Base-by-base conservation (phyloP, 2,113 vertebrate species). In the Holacanthus passer region DNA sequence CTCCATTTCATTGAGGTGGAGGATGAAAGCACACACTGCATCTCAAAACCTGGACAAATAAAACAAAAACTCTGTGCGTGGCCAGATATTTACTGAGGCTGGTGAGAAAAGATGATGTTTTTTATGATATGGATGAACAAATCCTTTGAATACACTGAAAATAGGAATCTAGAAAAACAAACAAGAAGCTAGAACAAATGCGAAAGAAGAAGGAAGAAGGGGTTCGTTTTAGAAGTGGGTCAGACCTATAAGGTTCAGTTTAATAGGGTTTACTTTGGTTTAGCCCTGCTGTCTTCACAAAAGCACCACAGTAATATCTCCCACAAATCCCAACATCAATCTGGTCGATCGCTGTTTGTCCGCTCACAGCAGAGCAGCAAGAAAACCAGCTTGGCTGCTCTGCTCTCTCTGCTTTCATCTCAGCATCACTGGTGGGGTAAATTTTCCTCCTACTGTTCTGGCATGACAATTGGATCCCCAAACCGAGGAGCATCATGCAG, bases 401-500 rank as follows among this genome's bases (percentile, higher is more conserved):
- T 24, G 10, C 48, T 43, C 66, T 47, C 73, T 73, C 67, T 45
- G 69, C 79, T 85, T 86, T 87, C 74, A 88, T 88, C 82, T 87
- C 82, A 77, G 81, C 83, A 66, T 59, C 71, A 29, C 74, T 67
- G 87, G 43, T 79, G 31, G 62, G 31, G 8, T 76, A 70, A 81
- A 90, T 69, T 63, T 82, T 80, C 39, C 81, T 79, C 84, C 81
- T 52, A 75, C 87, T 82, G 79, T 73, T 89, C 74, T 39, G 50
- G 63, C 68, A 77, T 67, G 73, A 84, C 80, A 87, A 80, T 77
- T 80, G 72, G 71, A 89, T 84, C 69, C 7, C 39, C 13, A 53
- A 70, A 79, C 73, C 48, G 59, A 79, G 53, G 45, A 47, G 64
- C 45, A n/a, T 45, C 82, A 74, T 43, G 79, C 77, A 3, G 77